Evolutionary conservation across 2,888 invertebrate species (phyloP).

Genomic region (Carcina quercana): DNA sequence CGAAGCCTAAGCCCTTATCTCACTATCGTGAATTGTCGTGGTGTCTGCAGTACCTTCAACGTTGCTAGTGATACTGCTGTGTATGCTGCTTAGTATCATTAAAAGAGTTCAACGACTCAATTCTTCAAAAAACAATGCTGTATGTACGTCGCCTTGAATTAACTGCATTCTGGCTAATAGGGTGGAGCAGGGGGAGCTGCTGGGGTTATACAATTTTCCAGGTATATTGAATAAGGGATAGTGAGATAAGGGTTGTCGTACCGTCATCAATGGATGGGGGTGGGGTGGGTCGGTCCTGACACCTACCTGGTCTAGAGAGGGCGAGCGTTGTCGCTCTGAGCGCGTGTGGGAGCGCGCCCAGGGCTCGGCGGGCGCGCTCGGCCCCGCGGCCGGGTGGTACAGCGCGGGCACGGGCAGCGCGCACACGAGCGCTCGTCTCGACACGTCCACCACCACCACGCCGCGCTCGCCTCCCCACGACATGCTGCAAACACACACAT

Average conservation of each 20-base stretch:
- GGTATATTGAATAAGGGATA: too few species aligned
- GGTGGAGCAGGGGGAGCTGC: too few species aligned
- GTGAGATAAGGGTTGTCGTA: background rate
- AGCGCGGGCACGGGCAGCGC: conserved; percentile 94
- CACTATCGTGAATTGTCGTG: too few species aligned
- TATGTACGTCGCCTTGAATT: too few species aligned
- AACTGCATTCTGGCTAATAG: too few species aligned
- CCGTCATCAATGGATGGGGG: background rate
- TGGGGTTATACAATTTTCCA: too few species aligned
- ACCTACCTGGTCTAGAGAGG: conserved; percentile 96
- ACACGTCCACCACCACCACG: conserved; percentile 94
- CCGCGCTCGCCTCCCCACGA: conserved; percentile 98
- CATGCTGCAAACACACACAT: conserved; percentile 87
- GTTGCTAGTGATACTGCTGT: too few species aligned
- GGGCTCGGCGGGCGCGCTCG: conserved; percentile 63
- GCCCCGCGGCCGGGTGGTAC: conserved; percentile 88
- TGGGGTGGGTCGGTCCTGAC: conserved; percentile 18
- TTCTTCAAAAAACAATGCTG: too few species aligned
- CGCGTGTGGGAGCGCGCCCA: conserved; percentile 85
- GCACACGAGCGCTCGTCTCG: conserved; percentile 91
- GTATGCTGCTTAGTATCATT: too few species aligned
- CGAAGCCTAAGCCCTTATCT: too few species aligned
- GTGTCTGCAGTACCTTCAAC: too few species aligned
- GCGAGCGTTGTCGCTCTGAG: conserved; percentile 85
- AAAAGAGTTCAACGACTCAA: too few species aligned